phyloP scores from a whole-genome alignment of 2,113 vertebrate genomes.

The human region GRCh38 chr1:203667501-203668000 shows the following conservation, averaged over 20 bases:
- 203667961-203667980: not conserved
- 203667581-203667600: constrained; percentile 78
- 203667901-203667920: constrained; percentile 26
- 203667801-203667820: not conserved
- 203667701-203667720: constrained; percentile 64
- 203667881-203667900: not conserved
- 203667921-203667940: constrained; percentile 1
- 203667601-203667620: constrained; percentile 77
- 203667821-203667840: not conserved
- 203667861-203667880: not conserved
- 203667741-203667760: not conserved
- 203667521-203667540: not conserved
- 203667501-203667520: not conserved
- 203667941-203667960: not conserved
- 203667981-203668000: not conserved
- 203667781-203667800: constrained; percentile 43
- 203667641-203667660: constrained; percentile 76
- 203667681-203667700: constrained; percentile 83
- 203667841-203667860: not conserved
- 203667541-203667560: not conserved
- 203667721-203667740: constrained; percentile 62
- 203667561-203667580: constrained; percentile 64
- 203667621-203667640: constrained; percentile 81
- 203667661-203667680: constrained; percentile 90
- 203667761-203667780: not conserved